Evolutionary conservation across 2,113 vertebrate genomes (phyloP), one percentile per base, ranked within the genome.

Genomic region (Ranitomeya variabilis): DNA sequence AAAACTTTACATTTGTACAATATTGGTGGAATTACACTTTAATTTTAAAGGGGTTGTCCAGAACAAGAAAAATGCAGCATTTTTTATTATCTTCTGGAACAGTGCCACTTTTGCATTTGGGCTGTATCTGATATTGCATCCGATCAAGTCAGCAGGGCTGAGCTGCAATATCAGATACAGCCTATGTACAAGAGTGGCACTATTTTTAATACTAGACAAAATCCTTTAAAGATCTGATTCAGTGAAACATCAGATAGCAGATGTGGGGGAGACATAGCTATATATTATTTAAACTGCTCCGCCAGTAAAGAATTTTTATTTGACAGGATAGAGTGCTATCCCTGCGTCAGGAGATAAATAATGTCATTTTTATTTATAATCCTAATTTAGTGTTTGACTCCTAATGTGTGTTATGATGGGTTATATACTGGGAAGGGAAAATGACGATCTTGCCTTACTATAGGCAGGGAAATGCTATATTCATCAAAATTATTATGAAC

Each of bases 301-400:
- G 55, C 23, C 9, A 62, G 57, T 60, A 37, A 81, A 81, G 57
- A 31, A 60, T 81, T 81, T 81, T 81, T 60, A 81, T 81, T 76
- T 51, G 73, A 52, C 73, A 37, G 73, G 73, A 37, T 81, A 57
- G 62, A 60, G 79, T 37, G 31, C 26, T 19, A 37, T 81, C 57
- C 26, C 6, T 60, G 55, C 78, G 60, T 80, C 55, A 80, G 74
- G 18, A 77, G 45, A 79, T n/a, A n/a, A 55, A 79, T 55, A 55
- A 62, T 14, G 59, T 60, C 59, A 31, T 23, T 81, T 23, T 23
- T 37, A 81, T 81, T 60, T 60, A 31, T 62, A 59, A 37, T 81
- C 79, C 19, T 37, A 31, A 80, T 26, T 55, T 57, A 54, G 21
- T 26, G n/a, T 57, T 23, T 57, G 21, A 80, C 54, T 80, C 23